Evolutionary conservation across 2,113 vertebrate genomes (phyloP).

Genomic region (Zingel zingel): DNA sequence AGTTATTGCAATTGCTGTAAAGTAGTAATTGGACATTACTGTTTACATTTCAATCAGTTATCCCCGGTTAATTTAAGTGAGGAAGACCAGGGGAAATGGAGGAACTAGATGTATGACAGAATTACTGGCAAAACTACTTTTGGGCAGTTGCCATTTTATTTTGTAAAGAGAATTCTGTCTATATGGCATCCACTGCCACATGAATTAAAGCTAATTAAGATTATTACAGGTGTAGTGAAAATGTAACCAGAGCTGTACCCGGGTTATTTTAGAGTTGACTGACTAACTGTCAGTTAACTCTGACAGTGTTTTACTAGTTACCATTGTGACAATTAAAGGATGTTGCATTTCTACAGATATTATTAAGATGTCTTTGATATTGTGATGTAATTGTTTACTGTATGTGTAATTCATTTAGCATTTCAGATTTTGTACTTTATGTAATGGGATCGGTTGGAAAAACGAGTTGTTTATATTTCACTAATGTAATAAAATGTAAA

Average conservation of each 20-base stretch:
- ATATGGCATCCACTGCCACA: not conserved
- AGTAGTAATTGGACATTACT: not conserved
- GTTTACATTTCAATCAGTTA: not conserved
- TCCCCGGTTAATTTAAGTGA: not conserved
- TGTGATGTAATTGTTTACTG: not conserved
- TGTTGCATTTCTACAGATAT: not conserved
- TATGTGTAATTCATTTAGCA: not conserved
- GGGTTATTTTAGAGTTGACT: too few relatives aligned
- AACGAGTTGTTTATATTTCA: not conserved
- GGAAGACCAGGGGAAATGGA: not conserved
- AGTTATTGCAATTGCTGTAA: not conserved
- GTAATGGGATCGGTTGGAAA: not conserved
- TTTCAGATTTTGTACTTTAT: not conserved
- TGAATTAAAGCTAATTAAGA: not conserved
- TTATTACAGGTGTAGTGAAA: not conserved
- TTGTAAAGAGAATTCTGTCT: not conserved
- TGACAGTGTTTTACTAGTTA: not conserved
- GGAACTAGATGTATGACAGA: not conserved
- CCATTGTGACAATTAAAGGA: not conserved
- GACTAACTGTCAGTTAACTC: not conserved
- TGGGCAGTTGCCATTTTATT: not conserved
- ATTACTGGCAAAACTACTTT: not conserved
- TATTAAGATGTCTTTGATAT: not conserved
- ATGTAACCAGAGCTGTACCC: not conserved
- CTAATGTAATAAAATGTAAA: not conserved